These are phyloP conservation scores for Ficedula albicollis DNA, from an alignment of 2,797 vertebrate genomes.

Conservation along the genomic window DNA sequence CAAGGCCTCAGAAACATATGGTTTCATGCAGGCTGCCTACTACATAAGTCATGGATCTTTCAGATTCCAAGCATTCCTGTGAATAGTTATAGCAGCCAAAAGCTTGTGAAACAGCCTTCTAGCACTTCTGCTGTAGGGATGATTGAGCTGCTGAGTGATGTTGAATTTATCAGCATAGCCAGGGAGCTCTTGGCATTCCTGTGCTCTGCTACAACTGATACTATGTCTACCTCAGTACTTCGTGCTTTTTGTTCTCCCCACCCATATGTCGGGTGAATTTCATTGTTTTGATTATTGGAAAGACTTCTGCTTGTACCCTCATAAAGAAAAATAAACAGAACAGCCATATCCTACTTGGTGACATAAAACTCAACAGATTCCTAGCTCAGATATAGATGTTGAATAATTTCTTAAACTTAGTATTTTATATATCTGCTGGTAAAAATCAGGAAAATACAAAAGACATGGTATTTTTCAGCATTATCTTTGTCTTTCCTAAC, in stretches of 20 bases:
- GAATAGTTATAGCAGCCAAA: not conserved
- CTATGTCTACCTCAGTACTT: not conserved
- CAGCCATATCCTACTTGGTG: rapidly evolving
- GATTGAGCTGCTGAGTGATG: not conserved
- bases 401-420: not conserved
- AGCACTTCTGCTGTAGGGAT: not conserved
- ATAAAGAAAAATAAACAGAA: not conserved
- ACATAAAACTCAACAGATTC: not conserved
- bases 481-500: not conserved
- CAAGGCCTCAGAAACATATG: not conserved
- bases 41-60: not conserved
- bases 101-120: not conserved
- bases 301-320: not conserved
- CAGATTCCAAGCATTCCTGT: not conserved
- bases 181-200: not conserved
- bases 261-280: rapidly evolving
- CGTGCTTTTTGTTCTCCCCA: not conserved
- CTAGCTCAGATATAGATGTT: not conserved
- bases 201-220: not conserved
- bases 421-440: not conserved
- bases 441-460: not conserved
- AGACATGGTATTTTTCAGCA: not conserved
- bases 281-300: not conserved
- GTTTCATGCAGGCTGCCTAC: not conserved
- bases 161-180: not conserved